A percentile compares a stretch with the other conserved stretches of the same genome.
Conservation (phyloP, 1,140 invertebrate genomes). For the Drosophila nebulosa region DNA sequence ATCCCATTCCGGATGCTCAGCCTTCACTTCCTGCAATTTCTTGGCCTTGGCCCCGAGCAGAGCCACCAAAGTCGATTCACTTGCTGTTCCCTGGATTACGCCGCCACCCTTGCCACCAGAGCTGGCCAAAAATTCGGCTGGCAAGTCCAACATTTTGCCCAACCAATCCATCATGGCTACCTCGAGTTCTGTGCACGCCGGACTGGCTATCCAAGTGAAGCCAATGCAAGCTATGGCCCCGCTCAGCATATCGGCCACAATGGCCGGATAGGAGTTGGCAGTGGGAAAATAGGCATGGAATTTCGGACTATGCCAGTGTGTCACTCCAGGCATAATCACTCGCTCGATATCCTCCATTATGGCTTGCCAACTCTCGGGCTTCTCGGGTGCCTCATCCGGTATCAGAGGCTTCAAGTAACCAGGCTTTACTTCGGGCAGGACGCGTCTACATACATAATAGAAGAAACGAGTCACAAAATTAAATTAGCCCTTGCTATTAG, state of each 20-base stretch:
- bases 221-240: slow-evolving; percentile 96
- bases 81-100: slow-evolving; percentile 95
- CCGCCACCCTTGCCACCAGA: slow-evolving; percentile 93
- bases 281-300: slow-evolving; percentile 99
- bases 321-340: slow-evolving; percentile 98
- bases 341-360: slow-evolving; percentile 95
- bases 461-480: slow-evolving; percentile 24
- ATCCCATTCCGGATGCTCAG: slow-evolving; percentile 88
- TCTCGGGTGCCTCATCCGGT: slow-evolving; percentile 89
- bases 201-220: slow-evolving; percentile 95
- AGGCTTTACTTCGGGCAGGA: slow-evolving; percentile 90
- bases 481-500: slow-evolving; percentile 36
- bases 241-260: slow-evolving; percentile 93
- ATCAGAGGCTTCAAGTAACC: slow-evolving; percentile 92
- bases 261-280: slow-evolving; percentile 95
- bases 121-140: slow-evolving; percentile 91
- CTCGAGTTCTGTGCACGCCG: slow-evolving; percentile 98
- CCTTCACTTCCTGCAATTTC: slow-evolving; percentile 87
- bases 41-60: slow-evolving; percentile 94
- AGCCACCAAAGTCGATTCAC: slow-evolving; percentile 92
- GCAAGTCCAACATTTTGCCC: slow-evolving; percentile 95
- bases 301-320: slow-evolving; percentile 98
- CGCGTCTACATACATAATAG: slow-evolving; percentile 86
- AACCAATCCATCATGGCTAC: slow-evolving; percentile 99
- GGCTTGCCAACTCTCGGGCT: slow-evolving; percentile 93